phyloP scores from a whole-genome alignment of 2,113 vertebrate species.

The Origma solitaria region DNA sequence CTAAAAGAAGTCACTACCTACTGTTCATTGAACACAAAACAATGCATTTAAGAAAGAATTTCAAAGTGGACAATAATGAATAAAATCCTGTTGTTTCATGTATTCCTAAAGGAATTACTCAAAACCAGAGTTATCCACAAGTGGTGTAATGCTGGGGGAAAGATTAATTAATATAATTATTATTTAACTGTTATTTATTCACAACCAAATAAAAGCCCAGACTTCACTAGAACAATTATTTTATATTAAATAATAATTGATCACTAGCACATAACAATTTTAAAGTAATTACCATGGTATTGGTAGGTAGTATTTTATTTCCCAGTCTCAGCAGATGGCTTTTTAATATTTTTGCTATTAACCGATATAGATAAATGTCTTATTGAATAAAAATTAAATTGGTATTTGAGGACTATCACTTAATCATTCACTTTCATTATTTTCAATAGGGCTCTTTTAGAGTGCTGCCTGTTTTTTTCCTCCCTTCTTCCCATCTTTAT shows the following conservation, averaged over 20 bases:
- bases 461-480: accelerated
- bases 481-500: not conserved
- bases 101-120: not conserved
- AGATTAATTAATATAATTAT: not conserved
- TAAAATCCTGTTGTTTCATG: not conserved
- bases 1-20: not conserved
- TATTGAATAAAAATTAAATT: not conserved
- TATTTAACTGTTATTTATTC: conserved; percentile 21
- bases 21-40: not conserved
- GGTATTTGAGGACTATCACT: not conserved
- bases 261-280: not conserved
- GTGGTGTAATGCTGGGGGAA: not conserved
- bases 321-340: not conserved
- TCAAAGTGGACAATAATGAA: not conserved
- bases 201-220: not conserved
- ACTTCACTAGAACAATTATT: not conserved
- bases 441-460: not conserved
- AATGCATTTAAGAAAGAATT: not conserved
- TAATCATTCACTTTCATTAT: not conserved
- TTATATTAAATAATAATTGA: conserved; percentile 23
- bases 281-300: not conserved
- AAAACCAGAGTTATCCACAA: not conserved
- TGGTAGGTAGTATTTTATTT: not conserved
- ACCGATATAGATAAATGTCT: not conserved
- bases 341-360: conserved; percentile 40